Base-by-base conservation (phyloP, 2,113 vertebrate genomes). In the Paraplagusia blochii region DNA sequence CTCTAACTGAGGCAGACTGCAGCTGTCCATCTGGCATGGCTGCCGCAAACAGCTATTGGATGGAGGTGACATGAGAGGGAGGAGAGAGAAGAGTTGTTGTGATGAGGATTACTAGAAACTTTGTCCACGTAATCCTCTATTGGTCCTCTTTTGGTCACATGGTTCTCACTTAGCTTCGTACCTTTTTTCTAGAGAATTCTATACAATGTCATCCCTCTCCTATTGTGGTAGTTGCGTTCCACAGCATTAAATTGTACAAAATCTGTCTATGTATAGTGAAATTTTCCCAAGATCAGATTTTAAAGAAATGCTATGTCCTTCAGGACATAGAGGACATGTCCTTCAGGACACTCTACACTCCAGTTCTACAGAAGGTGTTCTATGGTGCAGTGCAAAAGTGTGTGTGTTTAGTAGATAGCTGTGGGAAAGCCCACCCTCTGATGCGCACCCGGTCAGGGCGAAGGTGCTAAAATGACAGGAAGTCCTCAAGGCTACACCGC, bases 401-500 rank as follows among this genome's bases (percentile, higher is more conserved):
- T 83, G 80, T 90, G 88, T 90, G 88, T 90, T 71, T 85, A 87
- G 79, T 82, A 90, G 82, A 78, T 58, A 86, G 82, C 81, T 89
- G 58, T 92, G 89, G 57, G 77, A 86, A 54, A 83, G 85, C 81
- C 90, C 53, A 6, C 85, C 87, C 76, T 90, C 86, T 84, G 84
- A 88, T 88, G 91, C 89, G 82, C 94, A 96, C 87, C 86, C 86
- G 60, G 60, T 71, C 64, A 87, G 77, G 55, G 75, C 81, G 63
- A 92, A 84, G 82, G 84, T 77, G 72, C 83, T 90, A 65, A 88
- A 78, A 61, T 86, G 82, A 66, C 88, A 91, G 58, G 87, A 85
- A 1, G 92, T 93, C 66, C 95, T 83, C 58, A 99, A 63, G 52
- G 93, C 92, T 65, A 98, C 91, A 0, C 92, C 95, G 14, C 91